A percentile compares a stretch with the other conserved stretches of the same genome.
phyloP scores from a whole-genome alignment of 2,888 invertebrate genomes.

The Frankliniella intonsa region DNA sequence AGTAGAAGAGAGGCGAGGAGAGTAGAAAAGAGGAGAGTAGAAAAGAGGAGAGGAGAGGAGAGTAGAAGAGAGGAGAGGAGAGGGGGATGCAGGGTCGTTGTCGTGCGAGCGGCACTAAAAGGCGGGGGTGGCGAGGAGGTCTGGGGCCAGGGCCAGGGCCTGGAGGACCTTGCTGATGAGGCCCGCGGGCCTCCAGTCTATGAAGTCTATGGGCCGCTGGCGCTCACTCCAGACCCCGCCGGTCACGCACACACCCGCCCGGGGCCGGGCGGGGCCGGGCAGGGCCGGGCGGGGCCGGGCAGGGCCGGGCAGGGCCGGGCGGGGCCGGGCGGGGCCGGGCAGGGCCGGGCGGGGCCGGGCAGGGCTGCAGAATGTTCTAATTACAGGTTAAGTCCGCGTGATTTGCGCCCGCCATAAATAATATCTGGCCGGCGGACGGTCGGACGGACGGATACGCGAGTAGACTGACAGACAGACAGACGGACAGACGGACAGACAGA shows the following conservation, averaged over 20 bases:
- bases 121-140: neutral
- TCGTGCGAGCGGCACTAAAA: neutral
- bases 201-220: neutral
- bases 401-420: neutral
- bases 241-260: neutral
- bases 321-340: too few species aligned
- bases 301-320: too few species aligned
- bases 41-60: neutral
- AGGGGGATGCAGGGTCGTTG: too few species aligned
- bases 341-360: too few species aligned
- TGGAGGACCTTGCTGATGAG: neutral
- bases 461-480: too few species aligned
- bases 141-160: neutral
- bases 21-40: neutral
- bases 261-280: too few species aligned
- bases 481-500: neutral
- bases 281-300: too few species aligned
- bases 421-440: neutral
- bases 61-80: too few species aligned
- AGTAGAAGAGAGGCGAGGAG: neutral
- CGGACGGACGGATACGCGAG: neutral
- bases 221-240: neutral
- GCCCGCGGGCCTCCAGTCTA: neutral
- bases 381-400: constrained; percentile 9
- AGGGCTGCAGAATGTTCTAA: neutral